phyloP scores from a whole-genome alignment of 2,888 invertebrate species.

The Plebejus melissa region DNA sequence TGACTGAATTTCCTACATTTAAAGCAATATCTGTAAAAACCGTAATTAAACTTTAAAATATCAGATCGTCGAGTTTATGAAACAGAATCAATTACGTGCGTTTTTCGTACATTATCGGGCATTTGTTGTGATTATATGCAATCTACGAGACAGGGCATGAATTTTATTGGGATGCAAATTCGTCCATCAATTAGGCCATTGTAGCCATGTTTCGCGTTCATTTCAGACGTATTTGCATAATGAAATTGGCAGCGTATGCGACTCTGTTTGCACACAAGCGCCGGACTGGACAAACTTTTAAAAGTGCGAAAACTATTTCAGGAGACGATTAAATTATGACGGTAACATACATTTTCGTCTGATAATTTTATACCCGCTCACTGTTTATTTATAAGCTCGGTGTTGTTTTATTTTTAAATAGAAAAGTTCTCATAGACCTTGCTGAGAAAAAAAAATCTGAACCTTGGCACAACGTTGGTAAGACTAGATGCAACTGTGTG shows the following conservation, averaged over 20 bases:
- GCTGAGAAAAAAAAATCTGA: too few species aligned
- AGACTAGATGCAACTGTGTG: too few species aligned
- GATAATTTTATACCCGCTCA: not conserved
- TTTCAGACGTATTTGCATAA: slow-evolving; percentile 31
- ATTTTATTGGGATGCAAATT: slow-evolving; percentile 68
- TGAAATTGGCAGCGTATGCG: slow-evolving; percentile 26
- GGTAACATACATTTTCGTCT: not conserved
- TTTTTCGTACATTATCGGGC: slow-evolving; percentile 35
- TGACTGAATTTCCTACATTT: not conserved
- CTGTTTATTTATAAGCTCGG: not conserved
- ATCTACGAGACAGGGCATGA: slow-evolving; percentile 43
- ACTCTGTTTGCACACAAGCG: slow-evolving; percentile 24
- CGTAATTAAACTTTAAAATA: not conserved
- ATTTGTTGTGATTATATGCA: slow-evolving; percentile 49
- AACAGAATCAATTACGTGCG: slow-evolving; percentile 2
- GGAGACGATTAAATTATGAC: slow-evolving; percentile 11
- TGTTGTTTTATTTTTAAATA: not conserved
- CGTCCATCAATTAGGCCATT: slow-evolving; percentile 59
- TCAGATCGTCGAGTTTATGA: slow-evolving; percentile 2
- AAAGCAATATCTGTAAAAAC: not conserved
- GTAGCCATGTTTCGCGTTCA: slow-evolving; percentile 40
- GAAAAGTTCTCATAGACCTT: too few species aligned
- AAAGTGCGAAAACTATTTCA: slow-evolving; percentile 9
- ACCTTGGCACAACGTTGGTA: too few species aligned
- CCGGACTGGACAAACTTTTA: slow-evolving; percentile 22